Base-by-base conservation (phyloP, 2,797 vertebrate species). In the Tangara arthus region DNA sequence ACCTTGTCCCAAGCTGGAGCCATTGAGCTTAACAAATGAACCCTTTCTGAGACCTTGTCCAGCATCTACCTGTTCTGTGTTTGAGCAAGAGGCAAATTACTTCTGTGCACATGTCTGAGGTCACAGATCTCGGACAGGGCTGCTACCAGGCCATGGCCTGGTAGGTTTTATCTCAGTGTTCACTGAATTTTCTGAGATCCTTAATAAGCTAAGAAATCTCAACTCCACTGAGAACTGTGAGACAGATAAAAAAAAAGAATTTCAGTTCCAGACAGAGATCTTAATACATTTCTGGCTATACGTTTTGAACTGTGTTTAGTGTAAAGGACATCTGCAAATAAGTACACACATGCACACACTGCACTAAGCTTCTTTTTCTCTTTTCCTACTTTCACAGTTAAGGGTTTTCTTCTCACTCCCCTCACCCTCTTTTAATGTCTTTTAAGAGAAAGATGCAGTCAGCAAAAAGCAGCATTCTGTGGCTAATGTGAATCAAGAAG, bases 401-500 rank as follows among this genome's bases (percentile, higher is more conserved):
- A 93, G 87, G 84, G 87, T 96, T 95, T 97, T 96, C 95, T 95
- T 94, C 94, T 92, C 59, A 88, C 39, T 94, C 86, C 79, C 87
- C 87, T 93, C 73, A 91, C 92, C 64, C 69, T 7, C 80, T 95
- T 78, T 89, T 85, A 94, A 93, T 76, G 89, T 95, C 93, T 94
- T 96, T 96, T 89, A 95, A 91, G 89, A 94, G 93, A 95, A 96
- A 93, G 84, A 92, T 77, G 61, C 82, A 93, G 94, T 96, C 96
- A 97, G 95, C 93, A 96, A 93, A 97, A 96, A 81, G 0, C 57
- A 87, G 92, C 82, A 85, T 97, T 94, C 95, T 95, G 95, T 97
- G 55, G 76, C 95, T 96, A 96, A 97, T 94, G 91, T 96, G 94
- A 95, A 96, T 97, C 95, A 96, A 95, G 94, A 85, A 86, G 95